Percentiles rank a stretch among this genome's conserved stretches.
phyloP scores from a whole-genome alignment of 1,140 invertebrate genomes.

The Vanessa tameamea region DNA sequence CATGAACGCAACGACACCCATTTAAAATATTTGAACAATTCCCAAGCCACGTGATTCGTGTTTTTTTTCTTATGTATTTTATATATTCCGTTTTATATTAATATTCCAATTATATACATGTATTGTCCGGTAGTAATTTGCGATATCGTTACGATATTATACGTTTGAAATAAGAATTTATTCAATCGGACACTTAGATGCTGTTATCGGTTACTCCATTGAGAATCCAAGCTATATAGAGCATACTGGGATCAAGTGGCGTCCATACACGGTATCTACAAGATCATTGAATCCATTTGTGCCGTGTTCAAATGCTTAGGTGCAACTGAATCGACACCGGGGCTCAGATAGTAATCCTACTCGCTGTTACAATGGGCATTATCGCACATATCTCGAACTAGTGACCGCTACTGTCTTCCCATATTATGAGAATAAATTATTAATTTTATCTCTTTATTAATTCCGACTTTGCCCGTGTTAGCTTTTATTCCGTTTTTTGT shows the following conservation, averaged over 20 bases:
- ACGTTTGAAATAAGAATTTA: conserved; percentile 21
- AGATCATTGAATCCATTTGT: conserved; percentile 54
- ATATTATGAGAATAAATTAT: not conserved
- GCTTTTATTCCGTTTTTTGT: too few relatives aligned
- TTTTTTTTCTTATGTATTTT: too few relatives aligned
- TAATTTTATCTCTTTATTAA: not conserved
- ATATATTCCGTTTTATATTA: too few relatives aligned
- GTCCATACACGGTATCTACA: conserved; percentile 42
- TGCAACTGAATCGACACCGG: conserved; percentile 45
- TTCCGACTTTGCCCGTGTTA: not conserved
- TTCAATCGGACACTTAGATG: conserved; percentile 29
- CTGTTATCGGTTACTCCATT: conserved; percentile 29
- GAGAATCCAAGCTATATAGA: conserved; percentile 29
- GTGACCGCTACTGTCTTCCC: not conserved
- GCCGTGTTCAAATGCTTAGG: conserved; percentile 46
- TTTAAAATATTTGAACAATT: not conserved
- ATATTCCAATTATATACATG: too few relatives aligned
- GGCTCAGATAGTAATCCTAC: conserved; percentile 43
- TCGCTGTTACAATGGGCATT: conserved; percentile 40
- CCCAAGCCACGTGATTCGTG: not conserved
- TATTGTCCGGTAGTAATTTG: not conserved
- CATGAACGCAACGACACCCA: conserved; percentile 37
- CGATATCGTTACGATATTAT: not conserved
- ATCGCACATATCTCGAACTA: conserved; percentile 26
- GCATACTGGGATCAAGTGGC: conserved; percentile 40